phyloP scores from a whole-genome alignment of 2,888 invertebrate genomes.

The Carabus problematicus region DNA sequence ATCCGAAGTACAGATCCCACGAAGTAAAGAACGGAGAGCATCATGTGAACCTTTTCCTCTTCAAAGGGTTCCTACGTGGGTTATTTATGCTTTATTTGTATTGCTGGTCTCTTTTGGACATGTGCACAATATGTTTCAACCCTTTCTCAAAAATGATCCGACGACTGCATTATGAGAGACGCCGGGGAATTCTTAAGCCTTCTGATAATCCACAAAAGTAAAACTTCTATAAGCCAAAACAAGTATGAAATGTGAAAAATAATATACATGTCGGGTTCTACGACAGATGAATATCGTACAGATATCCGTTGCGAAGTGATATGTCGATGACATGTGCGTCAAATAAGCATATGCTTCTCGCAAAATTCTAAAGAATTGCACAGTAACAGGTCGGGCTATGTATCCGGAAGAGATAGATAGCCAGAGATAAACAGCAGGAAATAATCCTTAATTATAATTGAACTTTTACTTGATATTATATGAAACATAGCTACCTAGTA shows the following conservation, averaged over 20 bases:
- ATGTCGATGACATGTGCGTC: slow-evolving; percentile 5
- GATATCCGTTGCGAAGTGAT: slow-evolving; percentile 12
- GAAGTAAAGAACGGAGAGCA: neutral
- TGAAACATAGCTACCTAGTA: no score
- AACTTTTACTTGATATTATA: no score
- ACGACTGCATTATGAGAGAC: slow-evolving; percentile 21
- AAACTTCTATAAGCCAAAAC: slow-evolving; percentile 27
- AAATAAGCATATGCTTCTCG: neutral
- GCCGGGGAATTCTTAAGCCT: slow-evolving; percentile 30
- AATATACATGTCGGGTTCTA: neutral
- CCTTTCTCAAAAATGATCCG: slow-evolving; percentile 35
- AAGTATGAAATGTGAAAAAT: slow-evolving; percentile 35
- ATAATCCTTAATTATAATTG: no score
- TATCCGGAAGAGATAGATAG: no score
- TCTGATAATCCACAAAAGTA: slow-evolving; percentile 37
- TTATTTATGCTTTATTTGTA: slow-evolving; percentile 29
- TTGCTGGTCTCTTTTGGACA: slow-evolving; percentile 24
- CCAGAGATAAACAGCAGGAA: no score
- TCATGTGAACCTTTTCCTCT: neutral
- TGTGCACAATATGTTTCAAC: slow-evolving; percentile 38
- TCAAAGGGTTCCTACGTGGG: neutral
- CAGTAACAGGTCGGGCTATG: no score
- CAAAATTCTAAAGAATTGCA: no score
- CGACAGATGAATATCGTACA: slow-evolving; percentile 24
- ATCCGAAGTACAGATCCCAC: slow-evolving; percentile 8